Percentiles rank a stretch among this genome's conserved stretches.
Evolutionary conservation across 2,113 vertebrate species (phyloP).

Genomic region (Coptodon bakossiorum): DNA sequence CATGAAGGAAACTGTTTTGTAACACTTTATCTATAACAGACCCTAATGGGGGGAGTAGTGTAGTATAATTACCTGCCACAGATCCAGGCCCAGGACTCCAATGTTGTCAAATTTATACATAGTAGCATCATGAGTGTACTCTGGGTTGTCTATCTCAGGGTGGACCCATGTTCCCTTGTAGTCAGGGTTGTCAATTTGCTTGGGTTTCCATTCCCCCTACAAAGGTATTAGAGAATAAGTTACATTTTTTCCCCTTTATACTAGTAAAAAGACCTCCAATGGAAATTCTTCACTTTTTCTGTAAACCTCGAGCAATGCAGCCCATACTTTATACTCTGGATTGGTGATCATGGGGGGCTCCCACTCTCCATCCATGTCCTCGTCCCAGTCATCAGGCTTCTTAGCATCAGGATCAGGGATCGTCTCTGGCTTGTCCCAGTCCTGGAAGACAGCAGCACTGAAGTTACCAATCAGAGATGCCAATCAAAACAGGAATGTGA

Average conservation of each 20-base stretch:
- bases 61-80: constrained; percentile 75
- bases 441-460: constrained; percentile 51
- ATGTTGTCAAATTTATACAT: constrained; percentile 77
- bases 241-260: not conserved
- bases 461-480: not conserved
- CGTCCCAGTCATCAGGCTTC: constrained; percentile 76
- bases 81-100: constrained; percentile 75
- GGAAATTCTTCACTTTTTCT: not conserved
- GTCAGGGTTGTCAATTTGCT: constrained; percentile 72
- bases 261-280: not conserved
- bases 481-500: not conserved
- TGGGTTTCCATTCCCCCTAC: constrained; percentile 77
- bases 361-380: constrained; percentile 74
- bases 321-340: constrained; percentile 72
- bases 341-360: constrained; percentile 72
- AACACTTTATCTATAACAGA: not conserved
- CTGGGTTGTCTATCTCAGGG: constrained; percentile 72
- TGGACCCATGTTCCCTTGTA: constrained; percentile 79
- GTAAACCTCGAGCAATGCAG: not conserved
- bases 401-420: constrained; percentile 73
- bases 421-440: constrained; percentile 76
- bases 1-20: not conserved
- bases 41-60: not conserved
- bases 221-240: not conserved
- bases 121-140: constrained; percentile 48